phyloP scores from a whole-genome alignment of 2,797 vertebrate species.

The Pipistrellus pygmaeus region DNA sequence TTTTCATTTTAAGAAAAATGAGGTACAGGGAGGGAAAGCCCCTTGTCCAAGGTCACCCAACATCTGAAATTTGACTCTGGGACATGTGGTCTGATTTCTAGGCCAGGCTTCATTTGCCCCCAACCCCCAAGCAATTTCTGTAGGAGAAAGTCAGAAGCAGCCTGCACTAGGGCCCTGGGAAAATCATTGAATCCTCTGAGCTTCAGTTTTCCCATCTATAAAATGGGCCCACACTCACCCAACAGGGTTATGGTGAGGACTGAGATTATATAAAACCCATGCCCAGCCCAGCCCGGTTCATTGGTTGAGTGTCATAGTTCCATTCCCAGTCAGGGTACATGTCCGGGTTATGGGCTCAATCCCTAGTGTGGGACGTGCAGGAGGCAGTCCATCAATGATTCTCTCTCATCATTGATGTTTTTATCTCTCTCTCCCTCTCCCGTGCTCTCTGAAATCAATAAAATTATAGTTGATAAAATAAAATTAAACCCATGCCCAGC shows the following conservation, averaged over 20 bases:
- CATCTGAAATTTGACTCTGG: neutral
- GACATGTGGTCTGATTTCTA: neutral
- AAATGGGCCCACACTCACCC: neutral
- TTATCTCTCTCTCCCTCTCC: neutral
- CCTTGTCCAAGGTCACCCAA: neutral
- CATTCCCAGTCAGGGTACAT: neutral
- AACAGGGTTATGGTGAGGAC: neutral
- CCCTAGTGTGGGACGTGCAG: neutral
- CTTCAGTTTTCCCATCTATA: neutral
- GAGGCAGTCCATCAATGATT: neutral
- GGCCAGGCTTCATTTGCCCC: neutral
- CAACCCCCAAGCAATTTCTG: neutral
- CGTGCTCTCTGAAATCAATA: neutral
- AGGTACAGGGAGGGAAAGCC: neutral
- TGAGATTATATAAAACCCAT: neutral
- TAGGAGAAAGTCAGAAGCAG: neutral
- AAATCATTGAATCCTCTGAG: neutral
- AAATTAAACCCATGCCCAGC: neutral
- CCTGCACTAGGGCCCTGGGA: neutral
- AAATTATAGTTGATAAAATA: neutral
- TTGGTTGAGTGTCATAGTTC: neutral
- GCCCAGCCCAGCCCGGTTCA: neutral
- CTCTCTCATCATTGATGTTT: neutral
- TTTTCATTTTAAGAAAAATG: conserved; percentile 46
- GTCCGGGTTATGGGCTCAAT: neutral